Evolutionary conservation across 2,797 vertebrate genomes (phyloP).

Genomic region (Gymnopithys bicolor): DNA sequence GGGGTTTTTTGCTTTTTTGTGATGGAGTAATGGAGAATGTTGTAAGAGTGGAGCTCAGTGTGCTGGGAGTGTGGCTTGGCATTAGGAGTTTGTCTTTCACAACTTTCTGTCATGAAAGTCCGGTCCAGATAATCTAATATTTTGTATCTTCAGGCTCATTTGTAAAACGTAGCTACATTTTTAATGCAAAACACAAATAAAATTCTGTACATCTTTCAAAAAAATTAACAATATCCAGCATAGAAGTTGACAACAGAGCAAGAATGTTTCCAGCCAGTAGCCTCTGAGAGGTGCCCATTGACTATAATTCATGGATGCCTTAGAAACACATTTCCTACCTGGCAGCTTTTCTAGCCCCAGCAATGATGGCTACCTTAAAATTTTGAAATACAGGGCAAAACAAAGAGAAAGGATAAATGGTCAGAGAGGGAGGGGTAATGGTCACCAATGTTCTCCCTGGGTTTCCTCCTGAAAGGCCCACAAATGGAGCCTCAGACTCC

Average conservation of each 20-base stretch:
- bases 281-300: background rate
- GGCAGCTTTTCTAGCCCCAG: background rate
- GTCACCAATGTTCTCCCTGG: background rate
- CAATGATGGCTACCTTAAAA: background rate
- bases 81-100: background rate
- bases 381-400: background rate
- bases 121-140: background rate
- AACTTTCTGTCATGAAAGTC: background rate
- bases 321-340: background rate
- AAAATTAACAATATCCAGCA: background rate
- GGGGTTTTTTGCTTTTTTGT: background rate
- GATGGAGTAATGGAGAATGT: background rate
- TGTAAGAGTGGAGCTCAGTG: background rate
- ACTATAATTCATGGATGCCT: background rate
- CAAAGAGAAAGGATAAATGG: background rate
- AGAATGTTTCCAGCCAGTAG: background rate
- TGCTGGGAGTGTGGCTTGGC: background rate
- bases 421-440: background rate
- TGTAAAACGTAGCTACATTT: background rate
- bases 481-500: background rate
- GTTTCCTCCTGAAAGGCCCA: background rate
- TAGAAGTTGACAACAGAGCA: conserved; percentile 12
- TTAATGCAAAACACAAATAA: background rate
- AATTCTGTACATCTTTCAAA: background rate
- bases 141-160: background rate